Conservation (phyloP, 2,888 invertebrate genomes). For the Homarus gammarus region DNA sequence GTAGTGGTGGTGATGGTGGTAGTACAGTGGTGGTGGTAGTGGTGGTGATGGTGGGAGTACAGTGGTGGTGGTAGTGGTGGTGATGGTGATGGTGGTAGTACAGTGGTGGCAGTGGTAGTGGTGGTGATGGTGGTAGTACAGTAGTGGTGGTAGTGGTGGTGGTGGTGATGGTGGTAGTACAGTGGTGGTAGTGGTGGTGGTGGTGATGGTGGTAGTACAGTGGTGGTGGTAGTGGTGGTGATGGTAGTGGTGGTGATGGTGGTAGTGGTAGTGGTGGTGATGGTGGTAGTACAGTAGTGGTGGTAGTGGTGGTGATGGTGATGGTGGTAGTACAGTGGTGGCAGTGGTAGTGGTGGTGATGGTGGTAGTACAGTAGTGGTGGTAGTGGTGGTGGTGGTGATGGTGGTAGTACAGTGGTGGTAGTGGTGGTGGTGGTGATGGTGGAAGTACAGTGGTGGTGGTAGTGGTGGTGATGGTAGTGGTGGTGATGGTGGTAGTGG, state of each 20-base stretch:
- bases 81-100: too few species aligned
- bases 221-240: too few species aligned
- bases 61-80: too few species aligned
- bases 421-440: neutral
- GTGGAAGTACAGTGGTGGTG: neutral
- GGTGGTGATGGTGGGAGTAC: neutral
- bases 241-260: too few species aligned
- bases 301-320: constrained; percentile 1
- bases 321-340: too few species aligned
- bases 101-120: neutral
- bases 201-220: too few species aligned
- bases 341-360: neutral
- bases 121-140: neutral
- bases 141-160: neutral
- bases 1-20: neutral
- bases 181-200: too few species aligned
- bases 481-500: neutral
- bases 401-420: neutral
- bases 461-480: neutral
- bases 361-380: neutral
- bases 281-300: neutral
- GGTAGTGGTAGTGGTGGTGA: neutral
- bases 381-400: neutral
- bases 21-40: neutral
- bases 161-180: too few species aligned